Percentiles rank a stretch among this genome's conserved stretches.
Conservation (phyloP, 2,113 vertebrate genomes). For the Festucalex cinctus region DNA sequence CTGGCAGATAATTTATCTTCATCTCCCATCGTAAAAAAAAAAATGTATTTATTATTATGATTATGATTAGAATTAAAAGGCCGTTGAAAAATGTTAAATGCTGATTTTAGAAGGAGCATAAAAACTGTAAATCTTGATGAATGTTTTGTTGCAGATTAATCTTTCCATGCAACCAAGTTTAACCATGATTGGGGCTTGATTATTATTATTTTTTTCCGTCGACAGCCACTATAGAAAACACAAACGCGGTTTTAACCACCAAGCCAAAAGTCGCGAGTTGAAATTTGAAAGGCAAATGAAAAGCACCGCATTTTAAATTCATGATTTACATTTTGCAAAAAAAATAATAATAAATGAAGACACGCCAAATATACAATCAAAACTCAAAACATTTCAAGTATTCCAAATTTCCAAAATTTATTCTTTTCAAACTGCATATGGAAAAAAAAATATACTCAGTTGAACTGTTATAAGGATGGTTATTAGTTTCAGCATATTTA, state of each 20-base stretch:
- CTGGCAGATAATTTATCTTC: neutral
- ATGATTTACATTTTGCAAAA: neutral
- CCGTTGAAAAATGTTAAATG: neutral
- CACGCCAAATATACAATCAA: conserved; percentile 75
- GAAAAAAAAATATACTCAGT: conserved; percentile 99
- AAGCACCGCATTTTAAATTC: neutral
- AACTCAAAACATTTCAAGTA: conserved; percentile 91
- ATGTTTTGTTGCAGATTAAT: conserved; percentile 55
- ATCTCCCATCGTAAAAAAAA: neutral
- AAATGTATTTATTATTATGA: neutral
- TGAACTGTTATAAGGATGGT: conserved; percentile 99
- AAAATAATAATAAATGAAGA: neutral
- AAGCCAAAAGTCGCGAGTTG: conserved; percentile 13
- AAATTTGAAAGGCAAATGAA: neutral
- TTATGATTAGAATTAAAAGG: neutral
- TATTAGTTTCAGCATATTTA: conserved; percentile 99
- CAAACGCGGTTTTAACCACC: conserved; percentile 56
- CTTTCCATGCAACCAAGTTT: conserved; percentile 61
- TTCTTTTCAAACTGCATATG: conserved; percentile 99
- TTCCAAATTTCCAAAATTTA: conserved; percentile 99
- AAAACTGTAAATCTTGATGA: conserved; percentile 62
- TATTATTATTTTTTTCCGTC: too few relatives aligned
- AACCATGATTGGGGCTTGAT: conserved; percentile 17
- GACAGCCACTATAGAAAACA: conserved; percentile 62
- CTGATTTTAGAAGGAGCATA: conserved; percentile 33